Percentiles rank a stretch among this genome's conserved stretches.
Conservation (phyloP, 2,888 invertebrate genomes). For the Troides oblongomaculatus region DNA sequence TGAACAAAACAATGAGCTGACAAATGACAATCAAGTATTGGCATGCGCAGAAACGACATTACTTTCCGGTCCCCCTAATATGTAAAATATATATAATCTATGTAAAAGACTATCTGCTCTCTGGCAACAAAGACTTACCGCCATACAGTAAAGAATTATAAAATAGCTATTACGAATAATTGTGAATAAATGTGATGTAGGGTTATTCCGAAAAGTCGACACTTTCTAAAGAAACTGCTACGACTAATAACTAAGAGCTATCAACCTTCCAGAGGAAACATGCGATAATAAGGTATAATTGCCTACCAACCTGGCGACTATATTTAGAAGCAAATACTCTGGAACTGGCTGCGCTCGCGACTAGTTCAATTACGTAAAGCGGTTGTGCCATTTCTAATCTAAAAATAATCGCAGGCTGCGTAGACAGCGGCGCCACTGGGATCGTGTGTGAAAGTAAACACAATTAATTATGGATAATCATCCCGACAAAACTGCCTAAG, state of each 20-base stretch:
- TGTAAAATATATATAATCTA: too few relatives aligned
- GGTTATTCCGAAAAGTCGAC: slow-evolving; percentile 66
- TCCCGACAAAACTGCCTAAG: slow-evolving; percentile 27
- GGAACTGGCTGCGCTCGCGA: slow-evolving; percentile 75
- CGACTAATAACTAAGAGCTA: slow-evolving; percentile 61
- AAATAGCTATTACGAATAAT: slow-evolving; percentile 36
- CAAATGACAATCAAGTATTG: too few relatives aligned
- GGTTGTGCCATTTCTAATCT: slow-evolving; percentile 80
- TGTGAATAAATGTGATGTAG: slow-evolving; percentile 57
- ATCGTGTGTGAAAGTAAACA: slow-evolving; percentile 76
- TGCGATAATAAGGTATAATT: slow-evolving; percentile 79
- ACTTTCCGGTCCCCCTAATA: too few relatives aligned
- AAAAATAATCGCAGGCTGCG: slow-evolving; percentile 79
- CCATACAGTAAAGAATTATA: too few relatives aligned
- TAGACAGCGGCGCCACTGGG: slow-evolving; percentile 75
- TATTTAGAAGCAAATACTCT: slow-evolving; percentile 76
- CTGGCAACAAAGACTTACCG: too few relatives aligned
- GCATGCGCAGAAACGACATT: too few relatives aligned
- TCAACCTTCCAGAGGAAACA: slow-evolving; percentile 74
- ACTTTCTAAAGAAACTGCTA: slow-evolving; percentile 77
- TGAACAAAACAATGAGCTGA: too few relatives aligned
- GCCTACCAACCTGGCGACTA: slow-evolving; percentile 66
- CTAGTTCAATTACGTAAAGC: slow-evolving; percentile 79
- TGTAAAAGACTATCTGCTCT: too few relatives aligned
- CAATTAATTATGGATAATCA: slow-evolving; percentile 56